Evolutionary conservation across 2,113 vertebrate species (phyloP).

Genomic region (Stigmatopora argus): DNA sequence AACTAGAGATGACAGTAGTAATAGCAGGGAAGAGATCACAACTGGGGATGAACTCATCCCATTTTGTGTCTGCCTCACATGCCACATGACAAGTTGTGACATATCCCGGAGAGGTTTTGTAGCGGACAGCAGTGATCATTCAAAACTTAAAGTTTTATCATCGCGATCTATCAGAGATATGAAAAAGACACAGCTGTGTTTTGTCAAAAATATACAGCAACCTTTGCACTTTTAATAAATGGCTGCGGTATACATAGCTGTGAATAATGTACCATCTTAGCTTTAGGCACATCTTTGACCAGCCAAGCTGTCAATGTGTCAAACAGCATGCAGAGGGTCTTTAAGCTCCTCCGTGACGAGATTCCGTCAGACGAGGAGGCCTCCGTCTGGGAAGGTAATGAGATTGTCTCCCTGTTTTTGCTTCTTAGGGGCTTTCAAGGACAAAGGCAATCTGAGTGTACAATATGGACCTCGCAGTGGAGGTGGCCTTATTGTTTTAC

Average conservation of each 20-base stretch:
- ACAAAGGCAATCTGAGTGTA: constrained; percentile 10
- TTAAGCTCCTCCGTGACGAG: constrained; percentile 42
- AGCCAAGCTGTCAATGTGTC: constrained; percentile 34
- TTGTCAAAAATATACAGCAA: constrained; percentile 29
- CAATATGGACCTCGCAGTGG: background rate
- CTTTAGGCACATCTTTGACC: constrained; percentile 24
- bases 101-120: constrained; percentile 5
- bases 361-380: constrained; percentile 43
- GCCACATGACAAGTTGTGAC: constrained; percentile 17
- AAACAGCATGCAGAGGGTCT: constrained; percentile 35
- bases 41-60: constrained; percentile 10
- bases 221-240: constrained; percentile 17
- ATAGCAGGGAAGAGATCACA: constrained; percentile 23
- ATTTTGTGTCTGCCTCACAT: constrained; percentile 11
- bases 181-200: constrained; percentile 24
- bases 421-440: constrained; percentile 42
- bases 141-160: constrained; percentile 7
- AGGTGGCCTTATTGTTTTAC: constrained; percentile 12
- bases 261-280: background rate
- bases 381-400: constrained; percentile 61
- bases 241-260: constrained; percentile 11
- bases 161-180: constrained; percentile 32
- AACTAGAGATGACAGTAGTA: constrained; percentile 26
- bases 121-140: background rate
- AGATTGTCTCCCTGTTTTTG: constrained; percentile 65